Percentiles rank a stretch among this genome's conserved stretches.
Evolutionary conservation across 2,797 vertebrate genomes (phyloP).

Genomic region (Pipistrellus kuhlii): DNA sequence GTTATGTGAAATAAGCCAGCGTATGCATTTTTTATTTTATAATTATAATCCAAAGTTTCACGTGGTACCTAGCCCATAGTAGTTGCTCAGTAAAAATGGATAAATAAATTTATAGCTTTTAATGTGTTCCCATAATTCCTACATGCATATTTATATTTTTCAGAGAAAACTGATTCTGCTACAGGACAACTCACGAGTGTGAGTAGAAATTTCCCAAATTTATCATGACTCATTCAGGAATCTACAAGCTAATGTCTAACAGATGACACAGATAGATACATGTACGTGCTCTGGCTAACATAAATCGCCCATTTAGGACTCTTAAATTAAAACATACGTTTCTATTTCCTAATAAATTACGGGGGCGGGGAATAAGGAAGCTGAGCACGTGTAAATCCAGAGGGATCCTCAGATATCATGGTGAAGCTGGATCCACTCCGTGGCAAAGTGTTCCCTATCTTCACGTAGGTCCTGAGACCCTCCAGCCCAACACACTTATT

Average conservation of each 20-base stretch:
- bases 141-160: conserved; percentile 25
- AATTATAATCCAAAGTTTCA: background rate
- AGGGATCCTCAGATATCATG: background rate
- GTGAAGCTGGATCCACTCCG: background rate
- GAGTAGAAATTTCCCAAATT: background rate
- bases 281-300: background rate
- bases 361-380: background rate
- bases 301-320: conserved; percentile 6
- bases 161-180: background rate
- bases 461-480: background rate
- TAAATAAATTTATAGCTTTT: background rate
- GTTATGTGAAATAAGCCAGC: background rate
- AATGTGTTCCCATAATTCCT: background rate
- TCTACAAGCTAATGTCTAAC: conserved; percentile 22
- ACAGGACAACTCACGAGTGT: background rate
- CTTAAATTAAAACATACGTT: background rate
- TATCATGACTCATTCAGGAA: background rate
- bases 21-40: background rate
- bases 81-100: conserved; percentile 15
- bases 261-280: background rate
- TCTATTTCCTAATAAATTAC: conserved; percentile 46
- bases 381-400: background rate
- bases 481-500: background rate
- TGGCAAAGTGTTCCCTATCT: background rate
- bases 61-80: background rate